Evolutionary conservation across 1,140 invertebrate species (phyloP).

Genomic region (Galleria mellonella): DNA sequence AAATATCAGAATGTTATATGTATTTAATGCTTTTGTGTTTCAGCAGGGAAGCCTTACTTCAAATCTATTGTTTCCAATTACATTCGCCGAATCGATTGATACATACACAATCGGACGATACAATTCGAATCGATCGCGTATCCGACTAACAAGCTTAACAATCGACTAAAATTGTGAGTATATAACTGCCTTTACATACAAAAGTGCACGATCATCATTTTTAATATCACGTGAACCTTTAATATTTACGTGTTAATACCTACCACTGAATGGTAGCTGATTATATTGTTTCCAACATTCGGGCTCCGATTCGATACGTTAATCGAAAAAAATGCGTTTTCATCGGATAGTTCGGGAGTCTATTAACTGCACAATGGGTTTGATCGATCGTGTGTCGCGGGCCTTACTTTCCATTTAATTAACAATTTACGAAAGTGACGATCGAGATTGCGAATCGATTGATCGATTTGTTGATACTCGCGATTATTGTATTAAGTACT

Average conservation of each 20-base stretch:
- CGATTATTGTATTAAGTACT: neutral
- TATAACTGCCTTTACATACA: neutral
- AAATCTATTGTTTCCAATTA: too few relatives aligned
- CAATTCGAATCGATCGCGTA: too few relatives aligned
- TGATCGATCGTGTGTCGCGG: slow-evolving; percentile 36
- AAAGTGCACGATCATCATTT: slow-evolving; percentile 61
- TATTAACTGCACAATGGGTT: slow-evolving; percentile 51
- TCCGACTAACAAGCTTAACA: too few relatives aligned
- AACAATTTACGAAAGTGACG: slow-evolving; percentile 2
- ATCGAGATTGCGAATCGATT: neutral
- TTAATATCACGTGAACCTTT: slow-evolving; percentile 48
- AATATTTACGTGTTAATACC: slow-evolving; percentile 21
- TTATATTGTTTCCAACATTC: slow-evolving; percentile 65
- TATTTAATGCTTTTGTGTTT: too few relatives aligned
- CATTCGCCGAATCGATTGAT: too few relatives aligned
- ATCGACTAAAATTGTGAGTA: too few relatives aligned
- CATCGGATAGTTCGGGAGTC: slow-evolving; percentile 41
- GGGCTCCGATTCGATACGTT: slow-evolving; percentile 55
- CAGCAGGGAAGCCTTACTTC: too few relatives aligned
- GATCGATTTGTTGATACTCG: neutral
- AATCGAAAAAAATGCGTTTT: slow-evolving; percentile 61
- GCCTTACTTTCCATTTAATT: slow-evolving; percentile 3
- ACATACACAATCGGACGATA: too few relatives aligned
- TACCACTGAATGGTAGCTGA: slow-evolving; percentile 61
- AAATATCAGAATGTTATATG: too few relatives aligned